Evolutionary conservation across 2,888 invertebrate species (phyloP).

Genomic region (Papilio elwesi): DNA sequence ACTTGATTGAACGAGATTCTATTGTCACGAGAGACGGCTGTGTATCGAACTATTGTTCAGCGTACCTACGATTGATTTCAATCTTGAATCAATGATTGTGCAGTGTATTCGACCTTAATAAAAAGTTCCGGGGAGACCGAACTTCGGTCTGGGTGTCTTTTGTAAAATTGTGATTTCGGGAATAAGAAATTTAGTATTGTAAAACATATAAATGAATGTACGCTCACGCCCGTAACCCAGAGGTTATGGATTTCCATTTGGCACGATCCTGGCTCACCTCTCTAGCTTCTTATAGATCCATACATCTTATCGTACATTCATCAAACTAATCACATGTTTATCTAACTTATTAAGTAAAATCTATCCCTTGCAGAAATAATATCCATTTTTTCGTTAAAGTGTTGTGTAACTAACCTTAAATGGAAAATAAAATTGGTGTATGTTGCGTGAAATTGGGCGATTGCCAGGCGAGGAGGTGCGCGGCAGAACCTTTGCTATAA

Average conservation of each 20-base stretch:
- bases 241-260: too few relatives aligned
- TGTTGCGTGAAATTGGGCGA: slow-evolving; percentile 30
- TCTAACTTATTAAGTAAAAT: not conserved
- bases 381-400: not conserved
- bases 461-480: not conserved
- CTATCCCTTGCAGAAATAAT: not conserved
- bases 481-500: slow-evolving; percentile 3
- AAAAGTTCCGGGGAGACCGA: too few relatives aligned
- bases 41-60: not conserved
- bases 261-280: too few relatives aligned
- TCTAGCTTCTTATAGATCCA: too few relatives aligned
- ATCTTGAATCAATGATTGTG: not conserved
- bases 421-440: slow-evolving; percentile 14
- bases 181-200: too few relatives aligned
- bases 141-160: too few relatives aligned
- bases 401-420: slow-evolving; percentile 3
- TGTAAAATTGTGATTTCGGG: too few relatives aligned
- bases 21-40: slow-evolving; percentile 7
- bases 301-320: too few relatives aligned
- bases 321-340: too few relatives aligned
- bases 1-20: slow-evolving; percentile 26
- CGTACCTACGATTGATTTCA: not conserved
- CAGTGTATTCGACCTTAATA: not conserved
- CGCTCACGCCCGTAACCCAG: too few relatives aligned
- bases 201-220: too few relatives aligned